Percentiles rank a stretch among this genome's conserved stretches.
Evolutionary conservation across 2,113 vertebrate genomes (phyloP).

Genomic region (Indicator maculatus): DNA sequence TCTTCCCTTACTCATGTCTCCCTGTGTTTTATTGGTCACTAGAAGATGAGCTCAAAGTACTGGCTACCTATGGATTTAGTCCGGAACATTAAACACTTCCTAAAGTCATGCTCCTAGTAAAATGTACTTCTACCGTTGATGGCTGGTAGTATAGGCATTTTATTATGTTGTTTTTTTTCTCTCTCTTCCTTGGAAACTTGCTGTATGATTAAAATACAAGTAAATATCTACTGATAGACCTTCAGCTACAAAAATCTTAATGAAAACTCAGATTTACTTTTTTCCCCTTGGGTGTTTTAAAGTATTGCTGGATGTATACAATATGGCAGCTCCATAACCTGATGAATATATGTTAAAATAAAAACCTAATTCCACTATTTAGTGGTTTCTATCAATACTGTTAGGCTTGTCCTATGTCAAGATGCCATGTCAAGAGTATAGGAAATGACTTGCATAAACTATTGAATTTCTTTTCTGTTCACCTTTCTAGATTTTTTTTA

Average conservation of each 20-base stretch:
- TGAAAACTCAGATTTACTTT: background rate
- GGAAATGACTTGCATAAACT: background rate
- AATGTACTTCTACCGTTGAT: background rate
- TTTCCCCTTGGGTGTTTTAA: background rate
- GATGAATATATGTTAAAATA: background rate
- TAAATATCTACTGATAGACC: background rate
- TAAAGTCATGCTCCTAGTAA: background rate
- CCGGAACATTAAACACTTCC: background rate
- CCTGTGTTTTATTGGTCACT: background rate
- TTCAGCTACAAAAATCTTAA: background rate
- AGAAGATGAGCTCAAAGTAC: background rate
- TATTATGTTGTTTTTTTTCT: background rate
- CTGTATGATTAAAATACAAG: background rate
- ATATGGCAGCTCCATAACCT: background rate
- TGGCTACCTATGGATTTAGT: background rate
- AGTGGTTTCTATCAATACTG: background rate
- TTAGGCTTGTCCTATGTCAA: background rate
- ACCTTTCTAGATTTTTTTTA: background rate
- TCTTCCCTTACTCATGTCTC: background rate
- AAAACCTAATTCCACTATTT: background rate
- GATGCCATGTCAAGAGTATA: background rate
- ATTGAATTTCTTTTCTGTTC: background rate
- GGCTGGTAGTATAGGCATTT: background rate
- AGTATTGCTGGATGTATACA: background rate
- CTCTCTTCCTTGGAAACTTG: background rate